A percentile compares a stretch with the other conserved stretches of the same genome.
Conservation (phyloP, 1,140 invertebrate species). For the Calycopis cecrops region DNA sequence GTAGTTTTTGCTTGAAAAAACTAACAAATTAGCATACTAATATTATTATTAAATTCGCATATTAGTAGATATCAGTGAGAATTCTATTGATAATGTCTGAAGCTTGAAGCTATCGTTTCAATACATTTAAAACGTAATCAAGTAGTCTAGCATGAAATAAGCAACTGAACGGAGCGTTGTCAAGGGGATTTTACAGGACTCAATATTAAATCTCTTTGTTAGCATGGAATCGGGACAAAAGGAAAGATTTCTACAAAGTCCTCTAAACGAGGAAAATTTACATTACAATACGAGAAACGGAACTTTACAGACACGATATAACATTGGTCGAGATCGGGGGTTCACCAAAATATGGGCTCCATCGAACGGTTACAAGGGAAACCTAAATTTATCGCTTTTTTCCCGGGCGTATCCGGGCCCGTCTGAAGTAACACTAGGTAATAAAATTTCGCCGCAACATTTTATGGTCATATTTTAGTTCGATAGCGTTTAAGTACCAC, state of each 20-base stretch:
- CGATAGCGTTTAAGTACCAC: slow-evolving; percentile 5
- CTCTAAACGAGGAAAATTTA: slow-evolving; percentile 56
- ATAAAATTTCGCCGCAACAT: slow-evolving; percentile 26
- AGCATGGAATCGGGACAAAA: slow-evolving; percentile 52
- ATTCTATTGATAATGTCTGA: too few relatives aligned
- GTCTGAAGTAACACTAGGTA: slow-evolving; percentile 30
- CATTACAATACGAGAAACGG: slow-evolving; percentile 59
- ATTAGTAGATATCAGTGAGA: too few relatives aligned
- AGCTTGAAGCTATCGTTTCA: neutral
- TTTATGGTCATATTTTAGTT: slow-evolving; percentile 1
- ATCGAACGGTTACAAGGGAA: slow-evolving; percentile 27
- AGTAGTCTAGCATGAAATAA: slow-evolving; percentile 19
- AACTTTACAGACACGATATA: slow-evolving; percentile 54
- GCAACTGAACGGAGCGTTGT: slow-evolving; percentile 3
- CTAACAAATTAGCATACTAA: too few relatives aligned
- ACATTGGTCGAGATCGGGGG: slow-evolving; percentile 32
- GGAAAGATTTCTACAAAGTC: slow-evolving; percentile 45
- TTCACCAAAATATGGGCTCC: slow-evolving; percentile 22
- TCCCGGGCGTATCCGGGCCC: slow-evolving; percentile 21
- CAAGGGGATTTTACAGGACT: slow-evolving; percentile 22
- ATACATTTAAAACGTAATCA: slow-evolving; percentile 1
- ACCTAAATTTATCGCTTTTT: slow-evolving; percentile 41
- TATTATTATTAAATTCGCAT: too few relatives aligned
- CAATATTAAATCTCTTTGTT: slow-evolving; percentile 56
- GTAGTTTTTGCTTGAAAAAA: too few relatives aligned